phyloP scores from a whole-genome alignment of 2,888 invertebrate species.

The Leptopilina myrica region DNA sequence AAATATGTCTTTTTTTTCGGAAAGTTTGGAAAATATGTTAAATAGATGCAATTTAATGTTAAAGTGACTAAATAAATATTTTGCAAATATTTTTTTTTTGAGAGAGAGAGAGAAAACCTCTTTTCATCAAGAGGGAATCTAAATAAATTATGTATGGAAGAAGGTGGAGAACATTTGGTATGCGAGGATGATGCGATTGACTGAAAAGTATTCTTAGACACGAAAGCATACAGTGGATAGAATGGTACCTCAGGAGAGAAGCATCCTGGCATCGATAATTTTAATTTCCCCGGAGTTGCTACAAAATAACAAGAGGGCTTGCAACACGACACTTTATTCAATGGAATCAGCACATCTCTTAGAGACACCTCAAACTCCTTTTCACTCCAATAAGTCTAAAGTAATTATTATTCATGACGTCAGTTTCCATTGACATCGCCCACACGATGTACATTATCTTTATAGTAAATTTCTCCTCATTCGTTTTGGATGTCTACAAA shows the following conservation, averaged over 20 bases:
- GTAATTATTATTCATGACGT: constrained; percentile 67
- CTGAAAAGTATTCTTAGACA: neutral
- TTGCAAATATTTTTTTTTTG: no score
- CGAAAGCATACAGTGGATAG: neutral
- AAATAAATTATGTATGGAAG: constrained; percentile 11
- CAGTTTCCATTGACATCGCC: constrained; percentile 64
- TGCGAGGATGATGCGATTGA: constrained; percentile 10
- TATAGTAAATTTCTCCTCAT: no score
- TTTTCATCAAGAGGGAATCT: neutral
- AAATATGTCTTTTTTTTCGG: no score
- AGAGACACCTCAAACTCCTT: constrained; percentile 23
- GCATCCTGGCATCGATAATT: constrained; percentile 48
- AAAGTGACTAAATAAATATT: no score
- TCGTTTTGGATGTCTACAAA: no score
- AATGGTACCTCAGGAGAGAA: constrained; percentile 22
- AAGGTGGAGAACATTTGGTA: neutral
- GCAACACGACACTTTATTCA: constrained; percentile 54
- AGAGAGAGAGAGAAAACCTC: neutral
- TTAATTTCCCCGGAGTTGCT: constrained; percentile 51
- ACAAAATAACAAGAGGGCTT: constrained; percentile 37
- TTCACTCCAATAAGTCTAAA: constrained; percentile 40
- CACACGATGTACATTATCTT: constrained; percentile 43
- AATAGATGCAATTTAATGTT: no score
- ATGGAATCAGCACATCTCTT: constrained; percentile 55
- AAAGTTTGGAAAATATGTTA: no score